A percentile compares a stretch with the other conserved stretches of the same genome.
These are phyloP conservation scores for Polydrusus cervinus DNA, from an alignment of 2,888 invertebrate genomes.

Conservation along the genomic window DNA sequence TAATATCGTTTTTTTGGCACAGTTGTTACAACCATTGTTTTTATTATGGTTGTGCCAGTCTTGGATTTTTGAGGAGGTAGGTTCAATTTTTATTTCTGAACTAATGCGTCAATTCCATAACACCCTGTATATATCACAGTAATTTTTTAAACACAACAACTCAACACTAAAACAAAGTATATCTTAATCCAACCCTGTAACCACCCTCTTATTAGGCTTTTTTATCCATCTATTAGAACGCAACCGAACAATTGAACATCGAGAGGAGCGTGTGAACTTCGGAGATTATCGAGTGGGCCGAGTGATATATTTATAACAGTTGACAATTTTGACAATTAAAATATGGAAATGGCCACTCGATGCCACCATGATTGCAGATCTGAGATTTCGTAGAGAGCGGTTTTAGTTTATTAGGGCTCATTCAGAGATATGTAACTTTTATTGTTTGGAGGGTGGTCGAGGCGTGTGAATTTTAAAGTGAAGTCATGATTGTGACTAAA, in stretches of 20 bases:
- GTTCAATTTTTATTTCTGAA: too few species aligned
- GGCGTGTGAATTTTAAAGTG: conserved; percentile 52
- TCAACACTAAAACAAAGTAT: too few species aligned
- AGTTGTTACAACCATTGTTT: too few species aligned
- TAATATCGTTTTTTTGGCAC: too few species aligned
- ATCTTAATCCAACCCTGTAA: conserved; percentile 29
- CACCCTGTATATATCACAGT: too few species aligned
- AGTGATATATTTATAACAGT: conserved; percentile 66
- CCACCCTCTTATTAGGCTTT: conserved; percentile 46
- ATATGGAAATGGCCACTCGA: conserved; percentile 65
- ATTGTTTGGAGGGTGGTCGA: conserved; percentile 47
- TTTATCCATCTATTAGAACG: conserved; percentile 51
- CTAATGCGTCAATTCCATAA: too few species aligned
- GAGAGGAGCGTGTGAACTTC: conserved; percentile 69
- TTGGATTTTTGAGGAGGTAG: too few species aligned
- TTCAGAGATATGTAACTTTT: conserved; percentile 55
- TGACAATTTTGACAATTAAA: conserved; percentile 71
- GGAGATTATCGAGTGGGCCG: conserved; percentile 59
- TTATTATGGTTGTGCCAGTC: too few species aligned
- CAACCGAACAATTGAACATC: conserved; percentile 49
- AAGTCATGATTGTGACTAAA: neutral
- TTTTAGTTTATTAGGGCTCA: conserved; percentile 52
- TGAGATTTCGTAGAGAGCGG: conserved; percentile 36
- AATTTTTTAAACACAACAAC: too few species aligned
- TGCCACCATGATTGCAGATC: conserved; percentile 49